Conservation (phyloP, 2,113 vertebrate species). For the Periophthalmus modestus region DNA sequence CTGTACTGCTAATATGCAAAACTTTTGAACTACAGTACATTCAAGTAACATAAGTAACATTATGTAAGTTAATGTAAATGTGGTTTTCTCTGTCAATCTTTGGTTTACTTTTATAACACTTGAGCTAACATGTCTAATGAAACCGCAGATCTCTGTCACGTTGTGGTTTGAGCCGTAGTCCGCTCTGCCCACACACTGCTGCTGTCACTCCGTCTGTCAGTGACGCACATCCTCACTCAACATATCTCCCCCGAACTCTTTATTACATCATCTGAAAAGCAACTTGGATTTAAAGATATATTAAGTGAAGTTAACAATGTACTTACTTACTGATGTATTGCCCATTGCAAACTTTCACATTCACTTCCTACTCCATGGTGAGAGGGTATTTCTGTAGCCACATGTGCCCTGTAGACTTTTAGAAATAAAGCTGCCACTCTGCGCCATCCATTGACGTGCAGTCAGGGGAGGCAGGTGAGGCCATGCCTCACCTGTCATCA, state of each 20-base stretch:
- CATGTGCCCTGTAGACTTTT: neutral
- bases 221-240: conserved; percentile 35
- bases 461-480: no score
- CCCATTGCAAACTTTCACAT: no score
- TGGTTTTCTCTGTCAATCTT: neutral
- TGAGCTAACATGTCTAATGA: neutral
- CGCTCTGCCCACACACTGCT: conserved; percentile 32
- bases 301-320: no score
- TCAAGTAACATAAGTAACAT: neutral
- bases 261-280: conserved; percentile 17
- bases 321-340: no score
- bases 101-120: neutral
- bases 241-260: conserved; percentile 19
- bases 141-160: conserved; percentile 11
- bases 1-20: neutral
- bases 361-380: no score
- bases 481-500: no score
- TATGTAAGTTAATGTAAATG: neutral
- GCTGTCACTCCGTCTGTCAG: conserved; percentile 44
- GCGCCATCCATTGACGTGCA: no score
- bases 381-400: neutral
- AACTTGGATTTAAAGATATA: neutral
- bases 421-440: neutral
- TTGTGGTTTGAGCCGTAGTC: conserved; percentile 37
- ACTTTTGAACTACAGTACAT: neutral